Base-by-base conservation (phyloP, 1,140 invertebrate species). In the Lordiphosa clarofinis region DNA sequence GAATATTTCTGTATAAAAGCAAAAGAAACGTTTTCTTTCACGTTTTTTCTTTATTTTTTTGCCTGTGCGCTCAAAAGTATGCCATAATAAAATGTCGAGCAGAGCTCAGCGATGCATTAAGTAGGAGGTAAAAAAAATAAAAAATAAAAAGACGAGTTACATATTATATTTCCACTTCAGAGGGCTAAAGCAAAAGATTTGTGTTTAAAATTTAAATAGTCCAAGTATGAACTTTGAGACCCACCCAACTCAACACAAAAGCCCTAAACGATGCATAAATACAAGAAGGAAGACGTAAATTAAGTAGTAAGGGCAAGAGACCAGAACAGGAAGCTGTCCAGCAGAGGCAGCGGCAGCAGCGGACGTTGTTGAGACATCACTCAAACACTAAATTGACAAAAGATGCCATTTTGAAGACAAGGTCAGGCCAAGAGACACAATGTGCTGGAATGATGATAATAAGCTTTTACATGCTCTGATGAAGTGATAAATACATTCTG, bases 401-500 rank as follows among this genome's bases (percentile, higher is more conserved):
- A 60, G 75, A 79, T 81, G 75, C 81, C 4, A 13, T 28, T 21
- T n/a, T 44, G 19, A 24, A 33, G 35, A 31, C 53, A 56, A 44
- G 36, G 35, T 47, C 40, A 33, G 57, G 57, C 74, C 65, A 47
- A 56, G 38, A 68, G 38, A 68, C 53, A 73, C 52, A 65, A 58
- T 68, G 65, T 48, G 59, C 52, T 31, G n/a, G 40, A 54, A 43
- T 43, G 52, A 49, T 73, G 75, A 74, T 81, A 56, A 71, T 71
- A 82, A 63, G 75, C 55, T 69, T 66, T 60, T 74, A 62, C 72
- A 63, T 66, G 71, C 60, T 61, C 68, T 82, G 75, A 81, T 81
- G 62, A 81, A 82, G 75, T 81, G 75, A 82, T 81, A 81, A 81
- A 81, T 82, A 81, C 75, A 81, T 75, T 82, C 82, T 71, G 28